Evolutionary conservation across 1,140 invertebrate species (phyloP).

Genomic region (Galleria mellonella): DNA sequence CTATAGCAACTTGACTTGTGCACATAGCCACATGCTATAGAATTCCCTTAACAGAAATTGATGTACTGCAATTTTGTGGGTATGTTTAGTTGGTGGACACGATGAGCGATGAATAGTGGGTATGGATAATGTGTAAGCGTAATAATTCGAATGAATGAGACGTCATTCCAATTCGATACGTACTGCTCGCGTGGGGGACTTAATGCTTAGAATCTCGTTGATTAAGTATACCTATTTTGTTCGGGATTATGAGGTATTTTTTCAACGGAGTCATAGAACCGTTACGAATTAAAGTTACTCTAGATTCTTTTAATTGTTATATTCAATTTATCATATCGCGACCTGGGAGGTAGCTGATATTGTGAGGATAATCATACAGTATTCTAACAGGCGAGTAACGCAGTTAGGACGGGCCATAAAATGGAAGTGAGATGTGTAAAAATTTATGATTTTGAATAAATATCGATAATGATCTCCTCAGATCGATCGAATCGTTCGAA

Average conservation of each 20-base stretch:
- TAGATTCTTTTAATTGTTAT: no score
- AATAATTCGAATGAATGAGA: slow-evolving; percentile 70
- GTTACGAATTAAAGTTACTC: no score
- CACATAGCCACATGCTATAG: slow-evolving; percentile 25
- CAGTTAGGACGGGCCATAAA: no score
- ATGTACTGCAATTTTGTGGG: slow-evolving; percentile 14
- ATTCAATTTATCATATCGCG: no score
- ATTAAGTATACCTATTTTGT: slow-evolving; percentile 67
- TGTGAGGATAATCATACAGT: no score
- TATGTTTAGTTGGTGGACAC: not conserved
- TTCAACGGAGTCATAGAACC: no score
- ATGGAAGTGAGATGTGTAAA: no score
- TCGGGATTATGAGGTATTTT: slow-evolving; percentile 10
- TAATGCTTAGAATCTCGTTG: slow-evolving; percentile 51
- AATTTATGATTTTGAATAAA: no score
- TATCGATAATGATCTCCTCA: no score
- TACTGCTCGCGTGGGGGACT: slow-evolving; percentile 47
- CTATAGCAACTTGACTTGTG: slow-evolving; percentile 10
- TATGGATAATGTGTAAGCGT: slow-evolving; percentile 27
- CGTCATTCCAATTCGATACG: slow-evolving; percentile 69
- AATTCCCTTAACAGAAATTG: not conserved
- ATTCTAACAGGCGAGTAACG: no score
- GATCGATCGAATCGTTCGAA: no score
- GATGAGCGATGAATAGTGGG: not conserved
- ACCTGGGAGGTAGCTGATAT: no score